Evolutionary conservation across 2,888 invertebrate species (phyloP).

Genomic region (Ferrisia virgata): DNA sequence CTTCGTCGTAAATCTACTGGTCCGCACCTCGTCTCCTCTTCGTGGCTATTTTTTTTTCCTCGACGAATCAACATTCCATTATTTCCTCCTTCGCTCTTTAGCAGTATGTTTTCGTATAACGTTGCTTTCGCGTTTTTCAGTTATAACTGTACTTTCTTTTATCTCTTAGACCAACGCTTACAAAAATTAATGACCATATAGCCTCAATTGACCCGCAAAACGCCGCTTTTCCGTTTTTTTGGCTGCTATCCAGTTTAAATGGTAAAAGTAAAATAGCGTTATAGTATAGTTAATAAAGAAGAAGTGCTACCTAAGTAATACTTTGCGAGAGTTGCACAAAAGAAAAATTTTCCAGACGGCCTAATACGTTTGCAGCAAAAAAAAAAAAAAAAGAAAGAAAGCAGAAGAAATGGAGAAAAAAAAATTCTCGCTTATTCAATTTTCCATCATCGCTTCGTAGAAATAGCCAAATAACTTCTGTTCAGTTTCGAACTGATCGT

Average conservation of each 20-base stretch:
- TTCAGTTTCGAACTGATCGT: not conserved
- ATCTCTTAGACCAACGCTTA: slow-evolving; percentile 20
- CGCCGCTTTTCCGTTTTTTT: slow-evolving; percentile 22
- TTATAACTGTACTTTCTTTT: slow-evolving; percentile 27
- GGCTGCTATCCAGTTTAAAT: not conserved
- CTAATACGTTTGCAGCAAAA: not conserved
- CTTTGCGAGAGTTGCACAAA: not conserved
- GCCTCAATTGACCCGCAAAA: slow-evolving; percentile 30
- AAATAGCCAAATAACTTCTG: not conserved
- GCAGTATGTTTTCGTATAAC: not conserved
- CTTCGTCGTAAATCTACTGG: not conserved
- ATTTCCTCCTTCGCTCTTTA: slow-evolving; percentile 7
- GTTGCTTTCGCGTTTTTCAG: not conserved
- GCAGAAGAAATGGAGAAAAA: not conserved
- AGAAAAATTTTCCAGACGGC: not conserved
- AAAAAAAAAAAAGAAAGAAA: not conserved
- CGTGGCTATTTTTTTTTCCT: not conserved
- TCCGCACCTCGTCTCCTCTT: not conserved
- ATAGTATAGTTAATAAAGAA: slow-evolving; percentile 17
- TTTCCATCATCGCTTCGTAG: not conserved
- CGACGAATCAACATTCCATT: slow-evolving; percentile 26
- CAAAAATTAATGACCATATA: slow-evolving; percentile 30
- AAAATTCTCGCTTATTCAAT: not conserved
- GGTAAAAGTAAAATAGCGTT: slow-evolving; percentile 14
- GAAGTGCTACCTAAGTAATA: slow-evolving; percentile 8